These are phyloP conservation scores for Myzus persicae DNA, from an alignment of 1,140 invertebrate genomes.

Conservation along the genomic window DNA sequence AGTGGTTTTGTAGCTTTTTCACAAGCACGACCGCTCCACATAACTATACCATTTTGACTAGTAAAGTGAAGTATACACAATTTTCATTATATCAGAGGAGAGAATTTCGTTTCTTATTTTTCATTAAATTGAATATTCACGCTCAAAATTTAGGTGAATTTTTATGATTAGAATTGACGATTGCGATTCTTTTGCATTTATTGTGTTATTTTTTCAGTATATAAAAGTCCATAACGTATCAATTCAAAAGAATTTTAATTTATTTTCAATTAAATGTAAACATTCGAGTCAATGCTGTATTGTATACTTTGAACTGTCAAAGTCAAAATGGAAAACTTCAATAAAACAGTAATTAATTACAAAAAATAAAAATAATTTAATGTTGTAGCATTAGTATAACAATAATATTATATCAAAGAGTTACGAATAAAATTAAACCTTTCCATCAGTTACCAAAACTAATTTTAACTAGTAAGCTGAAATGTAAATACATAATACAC, in stretches of 20 bases:
- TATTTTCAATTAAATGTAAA: background rate
- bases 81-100: too few relatives aligned
- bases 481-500: background rate
- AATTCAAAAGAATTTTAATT: background rate
- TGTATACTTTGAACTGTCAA: background rate
- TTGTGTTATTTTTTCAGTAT: background rate
- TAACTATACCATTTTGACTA: too few relatives aligned
- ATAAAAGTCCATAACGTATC: background rate
- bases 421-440: background rate
- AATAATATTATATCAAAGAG: background rate
- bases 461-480: background rate
- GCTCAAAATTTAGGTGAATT: background rate
- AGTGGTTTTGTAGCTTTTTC: too few relatives aligned
- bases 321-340: background rate
- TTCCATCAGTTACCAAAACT: background rate
- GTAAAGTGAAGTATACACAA: too few relatives aligned
- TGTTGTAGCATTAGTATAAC: background rate
- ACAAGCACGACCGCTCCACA: too few relatives aligned
- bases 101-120: too few relatives aligned
- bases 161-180: background rate
- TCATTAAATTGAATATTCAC: too few relatives aligned
- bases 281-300: background rate
- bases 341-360: background rate
- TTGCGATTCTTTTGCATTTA: background rate
- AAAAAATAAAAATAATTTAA: conserved; percentile 10